Evolutionary conservation across 2,113 vertebrate species (phyloP).

Genomic region (Scomber japonicus): DNA sequence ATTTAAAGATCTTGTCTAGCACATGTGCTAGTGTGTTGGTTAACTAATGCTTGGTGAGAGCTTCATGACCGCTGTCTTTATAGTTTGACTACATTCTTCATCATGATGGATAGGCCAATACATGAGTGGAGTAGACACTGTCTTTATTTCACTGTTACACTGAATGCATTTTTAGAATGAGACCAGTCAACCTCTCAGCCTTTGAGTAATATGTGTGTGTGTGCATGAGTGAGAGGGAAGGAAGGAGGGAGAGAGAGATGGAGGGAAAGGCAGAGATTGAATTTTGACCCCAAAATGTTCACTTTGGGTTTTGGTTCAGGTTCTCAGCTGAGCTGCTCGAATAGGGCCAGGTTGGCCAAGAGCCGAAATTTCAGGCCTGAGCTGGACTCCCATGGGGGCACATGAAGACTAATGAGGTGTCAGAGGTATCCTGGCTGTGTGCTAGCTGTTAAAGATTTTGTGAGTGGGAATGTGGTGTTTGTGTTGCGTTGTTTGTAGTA

Average conservation of each 20-base stretch:
- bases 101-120: constrained; percentile 5
- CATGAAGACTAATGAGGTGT: constrained; percentile 61
- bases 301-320: constrained; percentile 12
- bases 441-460: constrained; percentile 13
- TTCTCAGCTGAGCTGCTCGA: neutral
- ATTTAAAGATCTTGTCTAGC: neutral
- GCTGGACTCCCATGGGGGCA: constrained; percentile 13
- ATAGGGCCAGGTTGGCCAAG: neutral
- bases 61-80: neutral
- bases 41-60: neutral
- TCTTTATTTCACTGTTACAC: constrained; percentile 20
- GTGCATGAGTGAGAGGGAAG: neutral
- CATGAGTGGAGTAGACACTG: neutral
- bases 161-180: constrained; percentile 15
- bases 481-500: constrained; percentile 29
- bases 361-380: constrained; percentile 6
- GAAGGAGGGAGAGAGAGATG: too few species aligned
- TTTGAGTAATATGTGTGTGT: neutral
- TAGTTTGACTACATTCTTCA: neutral
- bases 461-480: constrained; percentile 10
- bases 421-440: constrained; percentile 30
- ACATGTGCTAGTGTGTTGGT: neutral
- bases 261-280: neutral
- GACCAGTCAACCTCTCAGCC: neutral
- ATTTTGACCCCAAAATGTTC: neutral